Conservation (phyloP, 2,797 vertebrate genomes). For the Peromyscus melanophrys region DNA sequence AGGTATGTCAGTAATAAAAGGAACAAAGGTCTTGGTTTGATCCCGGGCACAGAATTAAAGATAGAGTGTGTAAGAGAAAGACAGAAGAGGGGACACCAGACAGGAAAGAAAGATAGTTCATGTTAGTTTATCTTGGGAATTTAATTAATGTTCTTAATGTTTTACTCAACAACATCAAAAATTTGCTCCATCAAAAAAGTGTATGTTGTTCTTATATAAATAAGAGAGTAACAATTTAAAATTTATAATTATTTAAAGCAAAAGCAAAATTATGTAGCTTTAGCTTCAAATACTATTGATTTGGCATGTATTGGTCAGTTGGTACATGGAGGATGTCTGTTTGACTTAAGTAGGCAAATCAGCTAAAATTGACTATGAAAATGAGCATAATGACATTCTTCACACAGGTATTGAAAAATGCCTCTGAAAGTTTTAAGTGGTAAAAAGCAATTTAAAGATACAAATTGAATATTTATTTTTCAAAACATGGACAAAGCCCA, state of each 20-base stretch:
- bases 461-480: neutral
- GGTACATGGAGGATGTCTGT: neutral
- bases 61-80: neutral
- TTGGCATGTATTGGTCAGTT: neutral
- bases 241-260: neutral
- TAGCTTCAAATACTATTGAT: neutral
- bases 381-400: neutral
- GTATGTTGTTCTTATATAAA: neutral
- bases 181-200: neutral
- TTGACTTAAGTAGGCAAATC: neutral
- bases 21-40: neutral
- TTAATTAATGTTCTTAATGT: neutral
- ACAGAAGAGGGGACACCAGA: neutral
- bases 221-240: neutral
- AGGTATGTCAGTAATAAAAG: neutral
- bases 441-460: neutral
- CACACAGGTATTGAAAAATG: neutral
- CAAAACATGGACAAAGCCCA: neutral
- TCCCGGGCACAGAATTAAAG: no score
- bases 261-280: constrained; percentile 10
- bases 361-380: neutral
- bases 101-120: neutral
- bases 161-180: neutral
- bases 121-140: neutral
- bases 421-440: constrained; percentile 11